phyloP scores from a whole-genome alignment of 2,113 vertebrate genomes.

The Lepus americanus region DNA sequence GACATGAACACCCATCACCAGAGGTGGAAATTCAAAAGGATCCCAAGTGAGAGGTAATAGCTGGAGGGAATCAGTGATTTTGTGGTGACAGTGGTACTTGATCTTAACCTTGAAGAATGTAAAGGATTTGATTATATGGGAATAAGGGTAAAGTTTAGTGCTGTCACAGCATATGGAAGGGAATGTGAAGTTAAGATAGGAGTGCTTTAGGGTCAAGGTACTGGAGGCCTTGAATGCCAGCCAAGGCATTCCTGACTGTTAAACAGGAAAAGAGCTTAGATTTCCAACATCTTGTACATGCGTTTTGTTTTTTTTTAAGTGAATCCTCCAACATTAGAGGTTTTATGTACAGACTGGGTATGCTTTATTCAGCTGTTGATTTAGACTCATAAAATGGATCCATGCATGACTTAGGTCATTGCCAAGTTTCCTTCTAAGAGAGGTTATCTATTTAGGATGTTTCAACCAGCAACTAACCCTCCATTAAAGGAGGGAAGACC shows the following conservation, averaged over 20 bases:
- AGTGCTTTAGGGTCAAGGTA: neutral
- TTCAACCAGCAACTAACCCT: slow-evolving; percentile 1
- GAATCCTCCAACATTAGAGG: neutral
- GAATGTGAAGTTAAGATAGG: neutral
- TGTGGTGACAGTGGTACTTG: neutral
- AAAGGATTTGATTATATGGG: neutral
- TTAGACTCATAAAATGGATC: neutral
- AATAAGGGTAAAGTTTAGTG: neutral
- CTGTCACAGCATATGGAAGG: neutral
- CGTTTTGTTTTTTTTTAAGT: neutral
- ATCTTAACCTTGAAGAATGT: neutral
- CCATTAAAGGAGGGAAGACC: neutral
- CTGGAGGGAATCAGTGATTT: neutral
- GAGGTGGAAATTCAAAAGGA: neutral
- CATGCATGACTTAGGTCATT: neutral
- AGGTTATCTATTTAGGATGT: neutral
- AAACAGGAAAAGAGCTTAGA: neutral
- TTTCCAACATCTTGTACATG: neutral
- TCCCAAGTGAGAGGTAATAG: neutral
- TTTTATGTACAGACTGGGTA: neutral
- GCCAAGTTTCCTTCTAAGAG: neutral
- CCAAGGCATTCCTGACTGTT: neutral
- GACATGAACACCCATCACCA: neutral
- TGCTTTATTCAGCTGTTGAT: neutral
- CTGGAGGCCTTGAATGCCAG: neutral